These are phyloP conservation scores for Peromyscus eremicus DNA, from an alignment of 2,797 vertebrate genomes.

Conservation along the genomic window DNA sequence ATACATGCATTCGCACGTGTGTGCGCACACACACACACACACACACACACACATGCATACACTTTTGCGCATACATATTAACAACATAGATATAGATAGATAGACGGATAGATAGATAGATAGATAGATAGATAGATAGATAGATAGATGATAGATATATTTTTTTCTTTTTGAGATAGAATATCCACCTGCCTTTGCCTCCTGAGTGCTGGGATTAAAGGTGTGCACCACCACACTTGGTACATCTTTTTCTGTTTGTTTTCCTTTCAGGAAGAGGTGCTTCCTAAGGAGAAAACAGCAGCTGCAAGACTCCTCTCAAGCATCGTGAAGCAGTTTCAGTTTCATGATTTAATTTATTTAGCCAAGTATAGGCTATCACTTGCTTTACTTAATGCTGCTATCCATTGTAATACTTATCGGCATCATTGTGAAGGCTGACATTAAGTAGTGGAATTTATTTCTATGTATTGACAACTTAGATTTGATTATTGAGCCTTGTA, in stretches of 20 bases:
- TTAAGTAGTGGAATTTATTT: slow-evolving; percentile 42
- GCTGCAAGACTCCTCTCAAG: slow-evolving; percentile 9
- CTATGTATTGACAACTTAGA: slow-evolving; percentile 41
- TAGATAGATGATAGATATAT: no score
- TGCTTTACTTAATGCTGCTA: slow-evolving; percentile 53
- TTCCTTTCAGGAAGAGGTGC: neutral
- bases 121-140: no score
- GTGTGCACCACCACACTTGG: neutral
- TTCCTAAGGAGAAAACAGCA: slow-evolving; percentile 12
- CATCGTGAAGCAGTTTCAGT: slow-evolving; percentile 17
- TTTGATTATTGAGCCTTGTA: slow-evolving; percentile 20
- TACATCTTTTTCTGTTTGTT: neutral
- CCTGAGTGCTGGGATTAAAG: no score
- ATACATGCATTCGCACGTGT: no score
- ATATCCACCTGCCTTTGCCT: no score
- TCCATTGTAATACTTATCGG: neutral
- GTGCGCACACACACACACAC: neutral
- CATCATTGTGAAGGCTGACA: slow-evolving; percentile 18
- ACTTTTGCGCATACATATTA: neutral
- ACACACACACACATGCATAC: neutral
- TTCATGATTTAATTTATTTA: slow-evolving; percentile 58
- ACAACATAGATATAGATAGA: neutral
- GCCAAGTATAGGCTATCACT: slow-evolving; percentile 52
- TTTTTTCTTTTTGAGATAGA: neutral
- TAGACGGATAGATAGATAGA: no score